Evolutionary conservation across 1,140 invertebrate species (phyloP).

Genomic region (Drosophila varians): DNA sequence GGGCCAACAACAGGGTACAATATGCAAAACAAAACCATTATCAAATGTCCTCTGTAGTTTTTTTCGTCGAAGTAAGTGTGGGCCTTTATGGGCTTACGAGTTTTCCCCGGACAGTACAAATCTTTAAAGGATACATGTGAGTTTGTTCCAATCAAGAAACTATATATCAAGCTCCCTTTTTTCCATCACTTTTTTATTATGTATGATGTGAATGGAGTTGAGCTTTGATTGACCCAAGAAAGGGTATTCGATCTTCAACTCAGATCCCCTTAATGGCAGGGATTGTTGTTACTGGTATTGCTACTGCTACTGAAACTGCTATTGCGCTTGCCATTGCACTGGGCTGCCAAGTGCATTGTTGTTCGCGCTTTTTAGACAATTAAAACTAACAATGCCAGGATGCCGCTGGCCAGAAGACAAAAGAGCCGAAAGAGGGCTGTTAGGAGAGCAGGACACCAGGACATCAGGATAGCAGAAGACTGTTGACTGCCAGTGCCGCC

Average conservation of each 20-base stretch:
- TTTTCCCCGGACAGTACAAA: not conserved
- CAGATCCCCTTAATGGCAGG: slow-evolving; percentile 8
- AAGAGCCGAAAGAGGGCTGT: slow-evolving; percentile 16
- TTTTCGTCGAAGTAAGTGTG: not conserved
- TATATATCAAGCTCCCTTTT: too few species aligned
- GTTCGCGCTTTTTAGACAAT: slow-evolving; percentile 71
- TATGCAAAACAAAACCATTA: slow-evolving; percentile 74
- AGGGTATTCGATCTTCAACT: slow-evolving; percentile 21
- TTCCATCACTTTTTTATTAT: too few species aligned
- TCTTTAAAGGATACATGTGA: too few species aligned
- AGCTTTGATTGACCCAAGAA: not conserved
- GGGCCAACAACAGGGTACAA: slow-evolving; percentile 51
- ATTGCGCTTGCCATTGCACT: slow-evolving; percentile 26
- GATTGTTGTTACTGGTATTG: slow-evolving; percentile 31
- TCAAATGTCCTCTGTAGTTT: slow-evolving; percentile 55
- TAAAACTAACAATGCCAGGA: slow-evolving; percentile 72
- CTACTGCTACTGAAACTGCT: slow-evolving; percentile 13
- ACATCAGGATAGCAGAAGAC: too few species aligned
- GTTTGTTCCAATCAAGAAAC: too few species aligned
- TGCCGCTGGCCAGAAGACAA: slow-evolving; percentile 39
- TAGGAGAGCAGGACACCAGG: slow-evolving; percentile 43
- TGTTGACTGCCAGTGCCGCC: slow-evolving; percentile 39
- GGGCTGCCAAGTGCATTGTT: slow-evolving; percentile 56
- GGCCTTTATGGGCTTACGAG: not conserved
- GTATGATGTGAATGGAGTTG: too few species aligned